Base-by-base conservation (phyloP, 2,888 invertebrate species). In the Hypena proboscidalis region DNA sequence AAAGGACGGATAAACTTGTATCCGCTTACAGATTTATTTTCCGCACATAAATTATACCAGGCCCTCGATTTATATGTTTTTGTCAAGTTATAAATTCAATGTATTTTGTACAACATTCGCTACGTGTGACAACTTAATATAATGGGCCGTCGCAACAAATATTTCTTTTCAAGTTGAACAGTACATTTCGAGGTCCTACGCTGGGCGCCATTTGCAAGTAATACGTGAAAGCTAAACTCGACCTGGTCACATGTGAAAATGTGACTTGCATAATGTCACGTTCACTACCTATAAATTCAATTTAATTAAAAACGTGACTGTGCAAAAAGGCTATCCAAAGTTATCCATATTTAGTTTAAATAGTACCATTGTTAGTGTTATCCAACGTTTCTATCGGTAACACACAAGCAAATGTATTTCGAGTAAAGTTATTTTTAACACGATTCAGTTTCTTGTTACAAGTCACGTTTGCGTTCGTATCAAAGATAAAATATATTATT, bases 291-390 rank as follows among this genome's bases (percentile, higher is more conserved):
- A 76, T 77, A 74, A 74, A 78, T 70, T 73, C 62, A 65, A 65
- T 70, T 78, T 82, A 83, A 83, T 83, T 83, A 83, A 83, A 83
- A 82, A 80, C 82, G 82, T 82, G 82, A 81, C 80, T 77, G 60
- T 59, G 69, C 77, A 65, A 63, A 74, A 63, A 72, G 42, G 38
- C 29, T 38, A 34, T 30, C 46, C 39, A n/a, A n/a, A n/a, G n/a
- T 59, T 54, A 61, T 55, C 56, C 50, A 56, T 58, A 56, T 56
- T 53, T 38, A 33, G 22, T 51, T 55, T 43, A 43, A 59, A 50
- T 50, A 39, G 15, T 9, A 42, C 40, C 21, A 29, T 37, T 48
- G 44, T 60, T 51, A 41, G 41, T 32, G 17, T 51, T 43, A 26
- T 25, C 43, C 33, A 30, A 33, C 32, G 25, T 36, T 46, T 52